phyloP scores from a whole-genome alignment of 2,888 invertebrate genomes.

The Hartigia nigra region DNA sequence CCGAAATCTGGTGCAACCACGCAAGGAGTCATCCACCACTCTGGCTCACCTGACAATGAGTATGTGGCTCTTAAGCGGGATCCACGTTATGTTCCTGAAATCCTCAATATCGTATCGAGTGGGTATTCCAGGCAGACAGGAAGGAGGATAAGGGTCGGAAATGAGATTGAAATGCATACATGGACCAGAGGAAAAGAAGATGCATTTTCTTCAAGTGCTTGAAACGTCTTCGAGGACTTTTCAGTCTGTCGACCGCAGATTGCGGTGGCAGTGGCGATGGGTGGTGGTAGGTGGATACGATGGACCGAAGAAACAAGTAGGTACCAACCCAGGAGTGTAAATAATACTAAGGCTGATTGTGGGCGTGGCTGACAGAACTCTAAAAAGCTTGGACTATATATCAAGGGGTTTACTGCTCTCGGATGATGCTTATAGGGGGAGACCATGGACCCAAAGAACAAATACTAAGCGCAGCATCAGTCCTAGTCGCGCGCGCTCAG shows the following conservation, averaged over 20 bases:
- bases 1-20: not conserved
- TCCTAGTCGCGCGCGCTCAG: conserved; percentile 14
- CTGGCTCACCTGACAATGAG: not conserved
- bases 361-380: conserved; percentile 67
- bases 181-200: not conserved
- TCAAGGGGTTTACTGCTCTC: conserved; percentile 65
- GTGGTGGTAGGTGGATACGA: conserved; percentile 25
- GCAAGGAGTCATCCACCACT: not conserved
- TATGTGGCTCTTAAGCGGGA: not conserved
- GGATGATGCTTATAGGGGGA: conserved; percentile 55
- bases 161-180: not conserved
- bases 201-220: not conserved
- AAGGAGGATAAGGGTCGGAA: not conserved
- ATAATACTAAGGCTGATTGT: conserved; percentile 66
- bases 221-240: not conserved
- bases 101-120: not conserved
- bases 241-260: not conserved
- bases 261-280: conserved; percentile 21
- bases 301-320: conserved; percentile 16
- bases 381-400: conserved; percentile 67
- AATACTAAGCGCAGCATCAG: conserved; percentile 48
- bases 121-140: not conserved
- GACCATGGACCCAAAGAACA: conserved; percentile 49
- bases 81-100: not conserved
- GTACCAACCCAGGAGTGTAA: conserved; percentile 60